Conservation (phyloP, 2,888 invertebrate species). For the Cephalotes varians region DNA sequence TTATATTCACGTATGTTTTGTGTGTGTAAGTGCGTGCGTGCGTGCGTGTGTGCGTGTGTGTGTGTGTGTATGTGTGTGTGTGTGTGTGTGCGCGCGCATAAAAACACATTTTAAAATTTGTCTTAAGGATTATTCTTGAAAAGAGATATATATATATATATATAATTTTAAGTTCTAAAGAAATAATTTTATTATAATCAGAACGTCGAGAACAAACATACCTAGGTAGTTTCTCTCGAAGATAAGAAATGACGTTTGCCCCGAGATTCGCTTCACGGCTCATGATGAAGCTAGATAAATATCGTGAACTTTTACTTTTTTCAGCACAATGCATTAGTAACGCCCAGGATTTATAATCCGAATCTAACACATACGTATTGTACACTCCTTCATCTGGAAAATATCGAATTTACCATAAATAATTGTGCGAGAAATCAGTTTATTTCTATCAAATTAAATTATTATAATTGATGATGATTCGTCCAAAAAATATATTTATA, state of each 20-base stretch:
- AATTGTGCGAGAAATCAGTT: not conserved
- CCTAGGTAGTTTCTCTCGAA: constrained; percentile 91
- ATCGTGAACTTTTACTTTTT: constrained; percentile 91
- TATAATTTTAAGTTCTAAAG: not conserved
- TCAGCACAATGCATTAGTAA: constrained; percentile 95
- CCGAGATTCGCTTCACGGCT: constrained; percentile 89
- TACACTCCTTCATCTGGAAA: constrained; percentile 93
- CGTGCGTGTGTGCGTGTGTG: no score
- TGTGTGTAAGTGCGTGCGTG: no score
- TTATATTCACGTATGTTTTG: no score
- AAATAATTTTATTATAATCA: not conserved
- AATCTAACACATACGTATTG: constrained; percentile 94
- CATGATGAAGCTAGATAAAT: constrained; percentile 93
- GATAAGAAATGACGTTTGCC: constrained; percentile 91
- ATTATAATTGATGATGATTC: not conserved
- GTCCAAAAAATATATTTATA: not conserved
- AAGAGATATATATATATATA: not conserved
- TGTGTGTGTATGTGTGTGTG: no score
- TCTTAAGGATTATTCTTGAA: not conserved
- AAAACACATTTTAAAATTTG: not conserved
- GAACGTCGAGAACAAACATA: constrained; percentile 55
- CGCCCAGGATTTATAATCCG: constrained; percentile 94
- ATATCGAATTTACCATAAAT: not conserved
- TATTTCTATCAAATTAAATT: not conserved
- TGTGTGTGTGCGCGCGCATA: no score